A percentile compares a stretch with the other conserved stretches of the same genome.
These are phyloP conservation scores for Pseudomyrmex cubaensis DNA, from an alignment of 1,140 invertebrate genomes.

Conservation along the genomic window DNA sequence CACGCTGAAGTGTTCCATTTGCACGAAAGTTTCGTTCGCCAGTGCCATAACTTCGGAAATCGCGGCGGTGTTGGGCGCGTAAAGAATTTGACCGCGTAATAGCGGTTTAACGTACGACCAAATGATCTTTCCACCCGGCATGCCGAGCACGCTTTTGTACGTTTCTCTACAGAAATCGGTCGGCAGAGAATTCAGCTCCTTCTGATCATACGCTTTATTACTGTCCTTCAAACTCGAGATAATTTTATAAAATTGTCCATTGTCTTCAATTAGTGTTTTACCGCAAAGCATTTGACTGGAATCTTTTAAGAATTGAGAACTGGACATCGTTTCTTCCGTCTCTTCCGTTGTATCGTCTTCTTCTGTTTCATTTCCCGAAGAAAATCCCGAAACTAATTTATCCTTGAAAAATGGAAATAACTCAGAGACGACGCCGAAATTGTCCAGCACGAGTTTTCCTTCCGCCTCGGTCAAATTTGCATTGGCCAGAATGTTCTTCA, in stretches of 20 bases:
- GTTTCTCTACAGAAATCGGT: constrained; percentile 88
- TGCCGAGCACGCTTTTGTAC: constrained; percentile 86
- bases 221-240: constrained; percentile 86
- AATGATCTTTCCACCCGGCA: constrained; percentile 88
- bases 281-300: constrained; percentile 87
- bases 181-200: constrained; percentile 86
- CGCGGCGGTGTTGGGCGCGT: constrained; percentile 85
- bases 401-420: constrained; percentile 83
- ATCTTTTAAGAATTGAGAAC: constrained; percentile 83
- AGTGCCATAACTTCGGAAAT: constrained; percentile 86
- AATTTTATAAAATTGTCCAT: constrained; percentile 84
- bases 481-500: constrained; percentile 84
- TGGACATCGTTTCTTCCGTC: constrained; percentile 59
- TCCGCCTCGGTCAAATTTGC: constrained; percentile 85
- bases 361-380: constrained; percentile 14
- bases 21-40: constrained; percentile 87
- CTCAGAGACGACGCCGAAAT: constrained; percentile 82
- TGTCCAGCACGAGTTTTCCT: constrained; percentile 82
- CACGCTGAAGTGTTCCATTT: constrained; percentile 84
- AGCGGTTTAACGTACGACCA: constrained; percentile 89
- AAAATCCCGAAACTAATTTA: constrained; percentile 72
- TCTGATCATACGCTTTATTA: constrained; percentile 83
- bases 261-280: constrained; percentile 83
- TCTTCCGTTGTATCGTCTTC: constrained; percentile 14
- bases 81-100: constrained; percentile 88